Conservation (phyloP, 1,140 invertebrate species). For the Drosophila kikkawai region DNA sequence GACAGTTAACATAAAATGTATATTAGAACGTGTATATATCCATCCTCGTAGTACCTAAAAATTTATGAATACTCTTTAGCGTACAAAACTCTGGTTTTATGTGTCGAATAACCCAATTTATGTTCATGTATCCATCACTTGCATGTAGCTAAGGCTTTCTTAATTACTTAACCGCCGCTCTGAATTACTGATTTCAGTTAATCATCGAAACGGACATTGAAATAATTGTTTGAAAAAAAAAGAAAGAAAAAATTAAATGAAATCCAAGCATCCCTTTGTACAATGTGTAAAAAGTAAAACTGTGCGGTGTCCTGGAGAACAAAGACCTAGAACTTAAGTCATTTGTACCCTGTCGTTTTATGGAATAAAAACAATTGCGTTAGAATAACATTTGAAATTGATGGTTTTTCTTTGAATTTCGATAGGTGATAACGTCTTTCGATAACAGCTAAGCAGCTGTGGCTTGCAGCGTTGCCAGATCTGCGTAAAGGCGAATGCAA, state of each 20-base stretch:
- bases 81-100: neutral
- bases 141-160: slow-evolving; percentile 32
- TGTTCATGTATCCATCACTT: slow-evolving; percentile 12
- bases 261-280: slow-evolving; percentile 51
- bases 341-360: slow-evolving; percentile 63
- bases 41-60: slow-evolving; percentile 40
- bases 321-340: slow-evolving; percentile 54
- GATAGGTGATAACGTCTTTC: too few relatives aligned
- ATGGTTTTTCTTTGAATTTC: neutral
- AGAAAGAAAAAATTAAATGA: slow-evolving; percentile 3
- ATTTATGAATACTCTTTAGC: slow-evolving; percentile 21
- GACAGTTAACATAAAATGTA: slow-evolving; percentile 30
- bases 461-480: neutral
- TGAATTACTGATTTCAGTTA: slow-evolving; percentile 68
- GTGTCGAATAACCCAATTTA: slow-evolving; percentile 22
- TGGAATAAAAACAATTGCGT: slow-evolving; percentile 64
- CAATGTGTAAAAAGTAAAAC: slow-evolving; percentile 66
- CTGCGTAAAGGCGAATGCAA: neutral
- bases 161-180: slow-evolving; percentile 31
- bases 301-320: slow-evolving; percentile 43
- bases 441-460: neutral
- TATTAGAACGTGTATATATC: slow-evolving; percentile 50
- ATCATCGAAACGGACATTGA: slow-evolving; percentile 78
- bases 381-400: slow-evolving; percentile 47
- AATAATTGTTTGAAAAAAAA: slow-evolving; percentile 68